Conservation (phyloP, 2,113 vertebrate species). For the Piliocolobus tephrosceles region DNA sequence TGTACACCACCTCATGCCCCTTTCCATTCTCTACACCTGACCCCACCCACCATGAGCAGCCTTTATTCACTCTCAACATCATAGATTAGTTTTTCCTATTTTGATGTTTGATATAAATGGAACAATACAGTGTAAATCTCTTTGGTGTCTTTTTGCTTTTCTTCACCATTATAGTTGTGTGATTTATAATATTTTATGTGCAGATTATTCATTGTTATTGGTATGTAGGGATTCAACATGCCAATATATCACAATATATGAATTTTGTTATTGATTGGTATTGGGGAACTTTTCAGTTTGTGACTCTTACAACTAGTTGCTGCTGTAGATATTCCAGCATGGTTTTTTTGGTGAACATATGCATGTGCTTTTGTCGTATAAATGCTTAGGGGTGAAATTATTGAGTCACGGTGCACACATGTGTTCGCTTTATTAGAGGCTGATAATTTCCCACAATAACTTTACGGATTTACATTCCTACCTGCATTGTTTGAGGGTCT, state of each 20-base stretch:
- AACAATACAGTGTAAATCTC: not conserved
- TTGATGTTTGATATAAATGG: not conserved
- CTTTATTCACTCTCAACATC: not conserved
- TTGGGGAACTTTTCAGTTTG: not conserved
- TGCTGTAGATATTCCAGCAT: not conserved
- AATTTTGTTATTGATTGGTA: not conserved
- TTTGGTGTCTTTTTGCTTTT: not conserved
- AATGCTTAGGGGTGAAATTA: not conserved
- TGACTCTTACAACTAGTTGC: not conserved
- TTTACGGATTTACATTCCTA: not conserved
- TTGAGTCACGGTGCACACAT: not conserved
- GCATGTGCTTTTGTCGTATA: not conserved
- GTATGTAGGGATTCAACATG: not conserved
- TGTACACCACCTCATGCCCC: too few relatives aligned
- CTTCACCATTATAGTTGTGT: not conserved
- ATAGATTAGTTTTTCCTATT: not conserved
- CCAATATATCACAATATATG: not conserved
- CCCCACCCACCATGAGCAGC: accelerated
- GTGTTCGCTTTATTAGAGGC: too few relatives aligned
- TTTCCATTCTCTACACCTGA: not conserved
- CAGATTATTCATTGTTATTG: not conserved
- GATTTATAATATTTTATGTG: not conserved
- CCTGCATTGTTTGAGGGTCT: too few relatives aligned
- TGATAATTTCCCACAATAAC: not conserved
- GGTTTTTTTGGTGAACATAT: not conserved